Evolutionary conservation across 1,140 invertebrate species (phyloP), one percentile per base, ranked within the genome.

Genomic region (Aphidius ervi): DNA sequence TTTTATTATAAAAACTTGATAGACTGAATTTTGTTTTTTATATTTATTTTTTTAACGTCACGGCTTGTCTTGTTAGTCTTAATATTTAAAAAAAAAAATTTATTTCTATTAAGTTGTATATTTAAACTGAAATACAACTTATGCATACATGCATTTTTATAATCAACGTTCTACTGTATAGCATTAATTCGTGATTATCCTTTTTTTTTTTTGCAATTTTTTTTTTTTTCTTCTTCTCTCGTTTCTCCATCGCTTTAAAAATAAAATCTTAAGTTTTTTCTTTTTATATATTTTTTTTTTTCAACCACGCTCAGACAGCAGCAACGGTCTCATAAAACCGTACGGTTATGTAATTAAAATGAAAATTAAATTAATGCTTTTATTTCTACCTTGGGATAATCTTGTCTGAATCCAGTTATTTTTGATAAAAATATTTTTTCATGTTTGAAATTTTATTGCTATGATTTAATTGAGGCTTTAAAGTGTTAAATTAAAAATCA

Each of bases 181-280:
- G 52, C 58, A 53, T 60, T 55, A 60, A 54, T 54, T 60, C 23
- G 43, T 47, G 37, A 60, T 55, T 60, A 60, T 41, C 50, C 43
- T 46, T 39, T 23, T 60, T 20, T 10, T 45, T 31, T n/a, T n/a
- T n/a, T n/a, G n/a, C 6, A 31, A 46, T 3, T 3, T 23, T 23
- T 23, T 23, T 23, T 23, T 23, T 2, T 23, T 23, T 23, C 3
- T 23, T 31, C 23, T 31, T 31, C 1, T 31, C 4, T 31, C 4
- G 4, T 31, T 31, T 31, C 23, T 31, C 23, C 23, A 31, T 31
- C 8, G 5, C 9, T 16, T 16, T 16, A 16, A 16, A 16, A 16
- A 16, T 16, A 16, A 16, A 16, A 16, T 16, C 16, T 16, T 16
- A 16, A 16, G 16, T 16, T 16, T 16, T 16, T 16, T 10, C 7